Base-by-base conservation (phyloP, 2,113 vertebrate genomes). In the Poicephalus meyeri region DNA sequence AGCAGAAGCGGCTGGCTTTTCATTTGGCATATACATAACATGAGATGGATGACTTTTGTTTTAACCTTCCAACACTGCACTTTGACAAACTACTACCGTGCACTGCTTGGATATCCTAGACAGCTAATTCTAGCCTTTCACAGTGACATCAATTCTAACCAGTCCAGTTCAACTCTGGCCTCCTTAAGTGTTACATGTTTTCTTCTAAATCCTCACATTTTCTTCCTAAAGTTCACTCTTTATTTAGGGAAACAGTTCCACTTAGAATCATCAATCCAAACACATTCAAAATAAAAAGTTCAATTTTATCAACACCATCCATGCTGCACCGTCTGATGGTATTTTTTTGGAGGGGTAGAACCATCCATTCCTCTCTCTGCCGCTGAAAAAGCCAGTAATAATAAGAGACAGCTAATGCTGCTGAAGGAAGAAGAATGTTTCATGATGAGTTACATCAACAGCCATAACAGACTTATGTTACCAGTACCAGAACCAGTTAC, bases 401-500 rank as follows among this genome's bases (percentile, higher is more conserved):
- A 4, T 28, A 94, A 73, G 72, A 94, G 94, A 97, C 95, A 97
- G 95, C 92, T 78, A 88, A 90, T 46, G 76, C 72, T 96, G 92
- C 88, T 80, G 90, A 90, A 86, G 86, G 76, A 95, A 92, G 68
- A 89, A 88, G 56, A 88, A 77, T 2, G 44, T 39, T 95, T 97
- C 95, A 90, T 3, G 35, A 80, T 68, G 83, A 91, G 86, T 96
- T 94, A 97, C 60, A 84, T 97, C 95, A 95, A 83, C 90, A 96
- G 92, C 91, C 85, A 0, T 50, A 92, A 88, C 46, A 91, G 80
- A 93, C 96, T 97, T 97, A 95, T 96, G 95, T 55, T 96, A 93
- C 91, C 92, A 96, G 91, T 92, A 95, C 68, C 83, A 70, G 91
- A 93, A 97, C 90, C 96, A 92, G 94, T 16, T 96, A 93, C 95